Conservation (phyloP, 2,888 invertebrate genomes). For the Bombyx huttoni region DNA sequence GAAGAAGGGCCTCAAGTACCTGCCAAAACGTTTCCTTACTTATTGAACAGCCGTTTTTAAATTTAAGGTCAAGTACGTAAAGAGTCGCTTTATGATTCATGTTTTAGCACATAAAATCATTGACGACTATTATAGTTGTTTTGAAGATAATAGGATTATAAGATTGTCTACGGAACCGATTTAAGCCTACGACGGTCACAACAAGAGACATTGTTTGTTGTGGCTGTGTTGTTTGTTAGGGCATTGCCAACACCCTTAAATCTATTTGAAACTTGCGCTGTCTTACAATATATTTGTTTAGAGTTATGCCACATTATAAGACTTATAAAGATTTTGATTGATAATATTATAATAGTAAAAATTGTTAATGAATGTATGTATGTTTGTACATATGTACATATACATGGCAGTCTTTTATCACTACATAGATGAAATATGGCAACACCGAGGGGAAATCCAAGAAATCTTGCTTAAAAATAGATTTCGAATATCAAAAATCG, state of each 20-base stretch:
- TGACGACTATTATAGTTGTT: neutral
- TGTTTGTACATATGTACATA: too few species aligned
- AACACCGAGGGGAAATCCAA: too few species aligned
- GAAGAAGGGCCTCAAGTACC: constrained; percentile 47
- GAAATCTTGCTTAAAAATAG: too few species aligned
- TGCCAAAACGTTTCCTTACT: constrained; percentile 45
- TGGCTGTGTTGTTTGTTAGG: neutral
- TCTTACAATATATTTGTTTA: neutral
- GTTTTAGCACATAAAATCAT: neutral
- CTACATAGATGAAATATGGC: too few species aligned
- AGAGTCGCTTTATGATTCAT: constrained; percentile 12
- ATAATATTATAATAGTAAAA: neutral
- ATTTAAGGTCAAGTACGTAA: constrained; percentile 28
- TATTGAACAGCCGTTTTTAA: constrained; percentile 41
- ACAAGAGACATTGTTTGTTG: neutral
- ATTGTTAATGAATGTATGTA: too few species aligned
- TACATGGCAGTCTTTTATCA: too few species aligned
- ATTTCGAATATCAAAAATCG: too few species aligned
- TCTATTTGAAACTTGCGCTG: neutral
- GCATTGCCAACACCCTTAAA: neutral
- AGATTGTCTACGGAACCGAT: neutral
- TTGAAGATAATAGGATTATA: neutral
- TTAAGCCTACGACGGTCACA: neutral
- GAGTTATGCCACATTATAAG: neutral
- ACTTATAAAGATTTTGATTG: neutral